Base-by-base conservation (phyloP, 1,140 invertebrate species). In the Ylistrum balloti region DNA sequence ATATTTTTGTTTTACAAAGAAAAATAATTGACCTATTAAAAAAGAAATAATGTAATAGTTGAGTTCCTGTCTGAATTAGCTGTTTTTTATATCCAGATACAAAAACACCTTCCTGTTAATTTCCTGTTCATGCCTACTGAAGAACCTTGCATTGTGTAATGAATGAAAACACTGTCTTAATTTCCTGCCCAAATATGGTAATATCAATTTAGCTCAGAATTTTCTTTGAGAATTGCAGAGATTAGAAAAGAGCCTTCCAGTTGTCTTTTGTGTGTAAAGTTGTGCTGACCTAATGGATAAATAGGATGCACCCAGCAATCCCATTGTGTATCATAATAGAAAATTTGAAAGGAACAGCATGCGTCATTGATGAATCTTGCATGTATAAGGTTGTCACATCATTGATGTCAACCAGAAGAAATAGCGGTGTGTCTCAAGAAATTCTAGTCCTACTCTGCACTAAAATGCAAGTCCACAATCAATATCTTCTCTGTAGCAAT, bases 151-250 rank as follows among this genome's bases (percentile, higher is more conserved):
- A 74, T 28, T 28, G 28, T 74, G 56, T 74, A 74, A 11, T 74
- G 56, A 74, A 28, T 74, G 56, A 74, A n/a, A 48, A 28, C n/a
- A 74, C 22, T 74, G 15, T n/a, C 3, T 74, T 74, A 28, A 28
- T 74, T 74, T 74, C 56, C 56, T 74, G 56, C n/a, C 56, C 56
- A 74, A 74, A 74, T 74, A 74, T 74, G 56, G 41, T 45, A 45
- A 45, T 45, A 74, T 74, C 20, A 74, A 11, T 74, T 74, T 74
- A 22, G 9, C 13, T 28, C 1, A 74, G 56, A 74, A 74, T 28
- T 28, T 28, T 74, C 56, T 28, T 74, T 74, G n/a, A 28, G 56
- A 74, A n/a, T 74, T 74, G n/a, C 56, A 74, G 56, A 9, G 56
- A 74, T 74, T 74, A 74, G 56, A 28, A n/a, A n/a, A 74, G 3